Evolutionary conservation across 2,113 vertebrate species (phyloP), one percentile per base, ranked within the genome.

Genomic region (Nycticryphes semicollaris): DNA sequence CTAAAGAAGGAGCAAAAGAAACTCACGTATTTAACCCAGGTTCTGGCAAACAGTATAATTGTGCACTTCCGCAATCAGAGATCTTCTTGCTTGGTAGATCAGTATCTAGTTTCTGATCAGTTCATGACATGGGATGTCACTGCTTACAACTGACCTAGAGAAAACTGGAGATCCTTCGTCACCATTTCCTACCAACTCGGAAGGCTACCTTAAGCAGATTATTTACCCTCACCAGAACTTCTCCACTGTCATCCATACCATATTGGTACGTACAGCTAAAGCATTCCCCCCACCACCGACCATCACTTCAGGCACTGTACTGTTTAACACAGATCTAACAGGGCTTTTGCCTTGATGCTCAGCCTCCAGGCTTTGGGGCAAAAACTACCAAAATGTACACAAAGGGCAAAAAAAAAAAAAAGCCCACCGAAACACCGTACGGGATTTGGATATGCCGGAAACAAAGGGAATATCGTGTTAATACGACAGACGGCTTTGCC

Each of bases 241-340:
- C 47, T 50, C 18, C 67, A 64, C 56, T 11, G 3, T 4, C 89
- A 64, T 2, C 37, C 37, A 10, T 4, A 39, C 39, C 41, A 5
- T 3, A 8, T 3, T 6, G 39, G 9, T 28, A 27, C 0, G 1
- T 2, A 33, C 9, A n/a, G 54, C 9, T 33, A 24, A 27, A 81
- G 69, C 60, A 23, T 27, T 33, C 78, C 47, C 25, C 43, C 31
- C 37, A 28, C n/a, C 37, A 35, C 25, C 84, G 4, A 81, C 5
- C 69, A 37, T 27, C 54, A 64, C 66, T 78, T 37, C 54, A 23
- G 20, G n/a, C 69, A 50, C 18, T 4, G 16, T 17, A 16, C 63
- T 35, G 77, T 10, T 54, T 50, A 33, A 77, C n/a, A 10, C 10
- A 23, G 60, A 39, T 10, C 23, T n/a, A 74, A 21, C 23, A 13